These are phyloP conservation scores for Spodoptera exigua DNA, from an alignment of 2,888 invertebrate genomes.

Conservation along the genomic window DNA sequence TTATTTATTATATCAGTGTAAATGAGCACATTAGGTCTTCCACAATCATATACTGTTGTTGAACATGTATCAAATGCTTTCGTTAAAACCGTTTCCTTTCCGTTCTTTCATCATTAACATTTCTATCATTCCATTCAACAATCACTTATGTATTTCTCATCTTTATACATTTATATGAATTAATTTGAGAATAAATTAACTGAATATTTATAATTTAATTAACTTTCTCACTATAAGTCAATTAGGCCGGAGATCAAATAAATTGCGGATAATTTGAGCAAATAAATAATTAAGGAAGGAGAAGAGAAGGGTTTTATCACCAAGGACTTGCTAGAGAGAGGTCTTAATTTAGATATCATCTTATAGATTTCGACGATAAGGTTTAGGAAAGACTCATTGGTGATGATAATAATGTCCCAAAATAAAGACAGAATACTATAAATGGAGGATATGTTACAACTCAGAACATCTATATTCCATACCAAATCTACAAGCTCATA, in stretches of 20 bases:
- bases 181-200: slow-evolving; percentile 47
- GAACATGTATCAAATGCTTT: slow-evolving; percentile 25
- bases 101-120: slow-evolving; percentile 8
- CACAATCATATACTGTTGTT: slow-evolving; percentile 12
- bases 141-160: slow-evolving; percentile 10
- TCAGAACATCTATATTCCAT: slow-evolving; percentile 67
- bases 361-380: not conserved
- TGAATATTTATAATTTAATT: slow-evolving; percentile 38
- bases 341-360: not conserved
- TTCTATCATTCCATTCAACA: slow-evolving; percentile 13
- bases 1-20: slow-evolving; percentile 15
- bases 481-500: slow-evolving; percentile 86
- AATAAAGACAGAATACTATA: slow-evolving; percentile 46
- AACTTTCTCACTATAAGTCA: slow-evolving; percentile 46
- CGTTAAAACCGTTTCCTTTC: slow-evolving; percentile 11
- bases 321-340: slow-evolving; percentile 22
- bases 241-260: slow-evolving; percentile 48
- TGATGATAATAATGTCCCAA: slow-evolving; percentile 33
- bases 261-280: slow-evolving; percentile 48
- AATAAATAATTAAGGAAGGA: slow-evolving; percentile 35
- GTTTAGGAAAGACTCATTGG: slow-evolving; percentile 13
- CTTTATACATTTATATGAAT: slow-evolving; percentile 22
- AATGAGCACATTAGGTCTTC: slow-evolving; percentile 26
- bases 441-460: slow-evolving; percentile 54
- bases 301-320: slow-evolving; percentile 18